Evolutionary conservation across 1,140 invertebrate genomes (phyloP), one percentile per base, ranked within the genome.

Genomic region (Scaptomyza montana): DNA sequence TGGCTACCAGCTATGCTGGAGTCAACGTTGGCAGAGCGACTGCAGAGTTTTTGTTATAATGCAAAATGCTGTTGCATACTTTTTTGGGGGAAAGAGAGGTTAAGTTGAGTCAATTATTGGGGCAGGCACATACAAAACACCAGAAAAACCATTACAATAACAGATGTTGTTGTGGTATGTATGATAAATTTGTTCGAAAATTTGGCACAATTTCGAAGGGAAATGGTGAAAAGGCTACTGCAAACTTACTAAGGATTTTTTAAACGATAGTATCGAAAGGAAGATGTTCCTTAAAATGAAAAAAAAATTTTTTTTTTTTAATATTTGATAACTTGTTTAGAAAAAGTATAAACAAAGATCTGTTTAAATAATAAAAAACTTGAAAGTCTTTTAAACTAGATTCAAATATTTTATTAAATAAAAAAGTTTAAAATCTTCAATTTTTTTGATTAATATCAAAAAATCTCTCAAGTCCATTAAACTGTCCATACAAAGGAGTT

Each of bases 31-130:
- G 39, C 50, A 49, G 33, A 36, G 43, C 69, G 50, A 33, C 57
- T 70, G 53, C 51, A 16, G 53, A 51, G 56, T 60, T 60, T 43
- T 55, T 39, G 13, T 49, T 46, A 57, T 46, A 74, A 61, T 68
- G 36, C 59, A 68, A 89, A 89, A 87, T 82, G 71, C 77, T 77
- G 84, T 79, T 87, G 82, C 82, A 87, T 82, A 87, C 82, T 47
- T 82, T 76, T 67, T 62, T 16, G 84, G 64, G 56, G 56, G 41
- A 54, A 49, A 46, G 39, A 13, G 16, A 55, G 43, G 30, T 78
- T 76, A 89, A 86, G 78, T 87, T 78, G 78, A 86, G 82, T 89
- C 85, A 86, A 86, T 87, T 82, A 86, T 78, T 75, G 67, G 30
- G 39, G 39, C 54, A 72, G 69, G 68, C 66, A 80, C 65, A 81